Evolutionary conservation across 2,113 vertebrate genomes (phyloP).

Genomic region (Indicator indicator): DNA sequence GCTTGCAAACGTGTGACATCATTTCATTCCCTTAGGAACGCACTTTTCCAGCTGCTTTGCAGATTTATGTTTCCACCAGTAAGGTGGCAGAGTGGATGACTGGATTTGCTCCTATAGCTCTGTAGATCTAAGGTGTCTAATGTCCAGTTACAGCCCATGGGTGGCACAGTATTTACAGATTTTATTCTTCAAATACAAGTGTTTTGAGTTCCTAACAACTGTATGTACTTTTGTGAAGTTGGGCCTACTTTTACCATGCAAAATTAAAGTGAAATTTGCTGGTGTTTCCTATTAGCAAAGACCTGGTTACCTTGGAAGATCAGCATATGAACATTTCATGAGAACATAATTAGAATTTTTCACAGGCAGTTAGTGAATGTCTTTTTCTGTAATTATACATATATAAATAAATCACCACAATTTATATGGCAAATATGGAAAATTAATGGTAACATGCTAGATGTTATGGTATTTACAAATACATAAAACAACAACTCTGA

Average conservation of each 20-base stretch:
- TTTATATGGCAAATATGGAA: background rate
- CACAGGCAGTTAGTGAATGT: background rate
- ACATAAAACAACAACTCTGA: background rate
- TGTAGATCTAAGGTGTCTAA: background rate
- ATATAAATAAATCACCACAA: background rate
- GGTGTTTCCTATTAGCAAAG: background rate
- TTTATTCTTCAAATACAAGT: background rate
- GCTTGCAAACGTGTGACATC: background rate
- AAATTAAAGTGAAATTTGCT: conserved; percentile 21
- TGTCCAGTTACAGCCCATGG: background rate
- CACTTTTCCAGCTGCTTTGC: background rate
- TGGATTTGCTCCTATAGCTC: background rate
- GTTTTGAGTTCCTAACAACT: background rate
- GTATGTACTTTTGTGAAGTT: background rate
- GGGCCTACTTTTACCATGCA: background rate
- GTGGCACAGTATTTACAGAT: background rate
- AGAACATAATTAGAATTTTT: conserved; percentile 39
- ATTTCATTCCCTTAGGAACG: background rate
- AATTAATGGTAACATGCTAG: background rate
- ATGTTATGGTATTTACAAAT: background rate
- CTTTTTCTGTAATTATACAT: background rate
- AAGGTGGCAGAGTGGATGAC: background rate
- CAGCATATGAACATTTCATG: background rate
- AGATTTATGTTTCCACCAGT: background rate
- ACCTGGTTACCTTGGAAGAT: background rate